Conservation (phyloP, 2,797 vertebrate species). For the Tympanoctomys barrerae region DNA sequence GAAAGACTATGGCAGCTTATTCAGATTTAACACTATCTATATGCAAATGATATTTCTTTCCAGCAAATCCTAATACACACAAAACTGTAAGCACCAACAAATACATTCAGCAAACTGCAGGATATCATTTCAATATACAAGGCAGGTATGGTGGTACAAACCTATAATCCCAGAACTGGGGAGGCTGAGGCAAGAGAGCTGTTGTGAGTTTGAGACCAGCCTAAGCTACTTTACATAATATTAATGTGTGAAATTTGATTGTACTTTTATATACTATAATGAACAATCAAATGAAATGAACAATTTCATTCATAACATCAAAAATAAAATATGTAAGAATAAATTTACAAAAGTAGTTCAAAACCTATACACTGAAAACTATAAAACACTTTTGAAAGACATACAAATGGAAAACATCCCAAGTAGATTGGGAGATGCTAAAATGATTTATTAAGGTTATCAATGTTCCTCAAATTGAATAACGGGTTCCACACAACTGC, state of each 20-base stretch:
- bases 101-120: not conserved
- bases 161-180: not conserved
- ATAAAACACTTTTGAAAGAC: not conserved
- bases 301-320: slow-evolving; percentile 8
- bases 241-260: not conserved
- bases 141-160: not conserved
- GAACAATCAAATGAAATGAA: slow-evolving; percentile 20
- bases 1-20: not conserved
- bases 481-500: not conserved
- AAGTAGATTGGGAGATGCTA: not conserved
- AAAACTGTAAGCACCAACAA: not conserved
- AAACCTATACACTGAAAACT: not conserved
- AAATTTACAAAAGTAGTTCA: not conserved
- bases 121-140: not conserved
- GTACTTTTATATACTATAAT: not conserved
- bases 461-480: not conserved
- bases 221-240: not conserved
- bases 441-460: not conserved
- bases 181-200: not conserved
- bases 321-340: slow-evolving; percentile 10
- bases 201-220: not conserved
- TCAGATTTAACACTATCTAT: not conserved
- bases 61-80: not conserved
- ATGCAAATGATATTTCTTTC: not conserved
- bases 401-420: not conserved